These are phyloP conservation scores for Rhinoraja longicauda DNA, from an alignment of 2,797 vertebrate genomes.

Conservation along the genomic window DNA sequence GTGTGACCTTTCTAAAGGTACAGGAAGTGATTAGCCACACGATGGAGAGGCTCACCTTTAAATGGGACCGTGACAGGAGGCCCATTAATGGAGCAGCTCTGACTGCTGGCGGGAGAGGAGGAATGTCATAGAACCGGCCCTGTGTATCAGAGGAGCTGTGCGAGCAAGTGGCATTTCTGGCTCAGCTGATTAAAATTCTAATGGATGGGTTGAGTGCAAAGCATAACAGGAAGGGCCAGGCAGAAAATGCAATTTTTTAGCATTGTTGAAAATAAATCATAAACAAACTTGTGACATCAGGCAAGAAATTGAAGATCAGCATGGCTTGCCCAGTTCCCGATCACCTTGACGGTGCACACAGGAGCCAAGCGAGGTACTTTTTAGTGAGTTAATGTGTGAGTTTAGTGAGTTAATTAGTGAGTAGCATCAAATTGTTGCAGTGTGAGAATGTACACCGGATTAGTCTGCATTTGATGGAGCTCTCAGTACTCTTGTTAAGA, in stretches of 20 bases:
- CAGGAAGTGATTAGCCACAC: not conserved
- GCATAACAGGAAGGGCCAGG: not conserved
- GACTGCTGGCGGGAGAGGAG: not conserved
- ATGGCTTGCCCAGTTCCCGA: not conserved
- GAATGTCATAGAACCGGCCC: not conserved
- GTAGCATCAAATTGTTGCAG: not conserved
- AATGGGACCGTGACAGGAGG: not conserved
- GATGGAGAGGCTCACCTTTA: not conserved
- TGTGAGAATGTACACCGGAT: not conserved
- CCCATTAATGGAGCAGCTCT: not conserved
- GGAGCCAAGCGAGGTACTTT: not conserved
- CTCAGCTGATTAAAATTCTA: not conserved
- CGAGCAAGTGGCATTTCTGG: not conserved
- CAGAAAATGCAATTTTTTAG: not conserved
- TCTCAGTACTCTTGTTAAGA: not conserved
- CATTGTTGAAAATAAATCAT: not conserved
- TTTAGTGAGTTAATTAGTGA: not conserved
- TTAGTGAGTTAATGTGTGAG: not conserved
- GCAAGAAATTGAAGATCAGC: not conserved
- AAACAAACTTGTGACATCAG: not conserved
- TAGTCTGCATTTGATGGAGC: not conserved
- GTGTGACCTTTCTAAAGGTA: slow-evolving; percentile 19
- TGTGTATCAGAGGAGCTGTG: not conserved
- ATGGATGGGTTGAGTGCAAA: not conserved
- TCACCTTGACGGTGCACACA: not conserved